These are phyloP conservation scores for Apeira syringaria DNA, from an alignment of 2,888 invertebrate genomes.

Conservation along the genomic window DNA sequence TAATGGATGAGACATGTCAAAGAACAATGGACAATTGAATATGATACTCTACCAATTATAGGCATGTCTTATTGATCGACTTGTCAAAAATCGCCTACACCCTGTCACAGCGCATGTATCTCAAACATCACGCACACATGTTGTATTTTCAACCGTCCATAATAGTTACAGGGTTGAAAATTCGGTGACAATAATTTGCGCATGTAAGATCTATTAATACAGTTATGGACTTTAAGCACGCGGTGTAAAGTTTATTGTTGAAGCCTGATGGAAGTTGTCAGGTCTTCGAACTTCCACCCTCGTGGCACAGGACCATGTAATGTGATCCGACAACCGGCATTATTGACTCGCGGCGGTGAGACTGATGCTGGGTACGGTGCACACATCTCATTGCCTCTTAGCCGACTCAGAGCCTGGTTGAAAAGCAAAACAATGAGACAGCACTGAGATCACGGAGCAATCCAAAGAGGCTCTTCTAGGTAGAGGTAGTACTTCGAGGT, in stretches of 20 bases:
- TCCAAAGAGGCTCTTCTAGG: no score
- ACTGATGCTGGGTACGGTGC: conserved; percentile 5
- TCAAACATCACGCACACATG: background rate
- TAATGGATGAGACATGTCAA: conserved; percentile 29
- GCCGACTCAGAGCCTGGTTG: no score
- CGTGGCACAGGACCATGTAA: conserved; percentile 27
- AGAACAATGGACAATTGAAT: conserved; percentile 44
- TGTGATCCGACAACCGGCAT: conserved; percentile 12
- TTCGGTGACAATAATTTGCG: background rate
- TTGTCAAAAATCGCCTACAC: conserved; percentile 49
- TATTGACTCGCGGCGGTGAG: no score
- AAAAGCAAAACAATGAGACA: no score
- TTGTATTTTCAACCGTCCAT: conserved; percentile 1
- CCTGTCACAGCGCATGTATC: conserved; percentile 19
- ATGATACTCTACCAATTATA: conserved; percentile 47
- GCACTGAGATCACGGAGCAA: no score
- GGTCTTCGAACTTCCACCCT: conserved; percentile 52
- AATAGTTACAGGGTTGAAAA: conserved; percentile 1
- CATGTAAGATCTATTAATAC: background rate
- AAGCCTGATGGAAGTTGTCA: conserved; percentile 12
- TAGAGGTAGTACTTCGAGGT: no score
- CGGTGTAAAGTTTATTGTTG: conserved; percentile 9
- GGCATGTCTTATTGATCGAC: conserved; percentile 51
- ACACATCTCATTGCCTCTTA: no score
- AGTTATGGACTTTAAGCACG: conserved; percentile 9